Conservation (phyloP, 2,113 vertebrate genomes). For the Odobenus rosmarus region DNA sequence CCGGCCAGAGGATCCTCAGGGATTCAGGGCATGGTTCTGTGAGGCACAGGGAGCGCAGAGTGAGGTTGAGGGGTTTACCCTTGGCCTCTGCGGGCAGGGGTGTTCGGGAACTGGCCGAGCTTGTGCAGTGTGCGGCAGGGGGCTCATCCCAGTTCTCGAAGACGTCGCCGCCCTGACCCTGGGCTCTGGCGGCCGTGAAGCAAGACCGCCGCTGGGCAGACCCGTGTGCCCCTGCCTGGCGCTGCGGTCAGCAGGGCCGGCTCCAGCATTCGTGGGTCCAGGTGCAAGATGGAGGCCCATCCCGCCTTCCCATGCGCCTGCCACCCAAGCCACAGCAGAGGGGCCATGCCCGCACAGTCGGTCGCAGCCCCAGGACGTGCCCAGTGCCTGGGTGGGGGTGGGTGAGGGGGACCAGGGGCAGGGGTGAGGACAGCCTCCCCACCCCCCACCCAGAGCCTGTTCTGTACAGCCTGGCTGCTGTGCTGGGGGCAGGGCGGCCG, state of each 20-base stretch:
- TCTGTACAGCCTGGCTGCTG: not conserved
- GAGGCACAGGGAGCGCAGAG: not conserved
- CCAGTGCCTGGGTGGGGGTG: not conserved
- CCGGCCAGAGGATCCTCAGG: rapidly evolving
- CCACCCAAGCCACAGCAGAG: not conserved
- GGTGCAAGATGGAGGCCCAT: not conserved
- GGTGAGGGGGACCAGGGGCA: not conserved
- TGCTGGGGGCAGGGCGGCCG: not conserved
- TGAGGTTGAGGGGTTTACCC: no score
- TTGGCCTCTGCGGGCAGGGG: not conserved
- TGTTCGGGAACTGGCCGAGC: not conserved
- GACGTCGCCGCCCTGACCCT: rapidly evolving
- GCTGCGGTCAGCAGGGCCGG: not conserved
- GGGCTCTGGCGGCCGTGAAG: rapidly evolving
- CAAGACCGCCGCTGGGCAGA: not conserved
- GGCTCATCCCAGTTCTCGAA: no score
- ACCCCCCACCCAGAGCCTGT: not conserved
- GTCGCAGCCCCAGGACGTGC: not conserved
- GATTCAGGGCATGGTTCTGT: rapidly evolving
- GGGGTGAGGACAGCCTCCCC: not conserved
- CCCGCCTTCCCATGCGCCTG: not conserved
- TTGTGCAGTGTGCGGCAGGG: no score
- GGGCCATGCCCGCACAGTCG: no score
- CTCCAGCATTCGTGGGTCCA: not conserved
- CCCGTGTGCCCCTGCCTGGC: not conserved